Percentiles rank a stretch among this genome's conserved stretches.
Evolutionary conservation across 2,888 invertebrate genomes (phyloP).

Genomic region (Cephus rjabovi): DNA sequence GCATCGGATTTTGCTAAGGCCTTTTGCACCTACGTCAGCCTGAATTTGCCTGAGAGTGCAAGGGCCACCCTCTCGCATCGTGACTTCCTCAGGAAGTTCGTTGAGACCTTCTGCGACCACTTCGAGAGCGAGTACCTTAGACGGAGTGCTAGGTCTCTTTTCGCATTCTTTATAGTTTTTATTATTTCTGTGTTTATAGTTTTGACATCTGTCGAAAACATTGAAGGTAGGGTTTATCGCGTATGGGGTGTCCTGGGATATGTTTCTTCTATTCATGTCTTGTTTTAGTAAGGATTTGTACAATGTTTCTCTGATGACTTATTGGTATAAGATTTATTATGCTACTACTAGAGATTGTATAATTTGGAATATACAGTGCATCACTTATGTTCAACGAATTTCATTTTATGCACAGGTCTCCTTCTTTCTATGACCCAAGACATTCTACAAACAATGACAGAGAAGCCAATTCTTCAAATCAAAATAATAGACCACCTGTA

Average conservation of each 20-base stretch:
- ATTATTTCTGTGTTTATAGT: neutral
- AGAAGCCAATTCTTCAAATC: slow-evolving; percentile 45
- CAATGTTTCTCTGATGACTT: neutral
- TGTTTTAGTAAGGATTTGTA: neutral
- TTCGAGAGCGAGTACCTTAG: slow-evolving; percentile 83
- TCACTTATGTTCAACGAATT: neutral
- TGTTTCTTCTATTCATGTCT: neutral
- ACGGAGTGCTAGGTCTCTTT: slow-evolving; percentile 62
- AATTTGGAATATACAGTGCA: neutral
- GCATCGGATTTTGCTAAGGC: slow-evolving; percentile 91
- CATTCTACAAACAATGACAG: slow-evolving; percentile 41
- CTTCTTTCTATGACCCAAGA: slow-evolving; percentile 52
- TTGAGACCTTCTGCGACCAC: slow-evolving; percentile 86
- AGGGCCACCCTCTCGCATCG: slow-evolving; percentile 78
- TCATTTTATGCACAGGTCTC: slow-evolving; percentile 41
- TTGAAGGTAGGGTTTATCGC: neutral
- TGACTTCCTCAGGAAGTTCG: slow-evolving; percentile 84
- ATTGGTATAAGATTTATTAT: neutral
- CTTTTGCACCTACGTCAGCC: slow-evolving; percentile 82
- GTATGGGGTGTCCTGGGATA: neutral
- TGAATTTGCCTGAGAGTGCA: slow-evolving; percentile 76
- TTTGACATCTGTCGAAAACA: neutral
- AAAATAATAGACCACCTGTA: slow-evolving; percentile 53
- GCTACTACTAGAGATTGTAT: neutral
- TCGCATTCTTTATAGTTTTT: neutral